These are phyloP conservation scores for Pimpla rufipes DNA, from an alignment of 2,888 invertebrate species.

Conservation along the genomic window DNA sequence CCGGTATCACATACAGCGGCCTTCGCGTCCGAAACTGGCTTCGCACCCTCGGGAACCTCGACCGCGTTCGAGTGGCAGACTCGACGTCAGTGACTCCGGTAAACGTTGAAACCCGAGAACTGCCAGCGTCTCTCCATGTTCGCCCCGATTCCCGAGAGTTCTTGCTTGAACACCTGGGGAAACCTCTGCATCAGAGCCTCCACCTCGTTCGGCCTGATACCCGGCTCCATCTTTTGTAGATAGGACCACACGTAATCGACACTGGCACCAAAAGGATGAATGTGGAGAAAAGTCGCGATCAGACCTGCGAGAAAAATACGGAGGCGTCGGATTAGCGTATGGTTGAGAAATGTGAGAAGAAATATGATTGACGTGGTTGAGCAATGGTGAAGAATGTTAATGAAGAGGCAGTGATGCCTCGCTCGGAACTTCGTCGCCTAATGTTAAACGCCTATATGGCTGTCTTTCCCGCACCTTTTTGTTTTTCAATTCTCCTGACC, in stretches of 20 bases:
- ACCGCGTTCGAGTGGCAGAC: conserved; percentile 17
- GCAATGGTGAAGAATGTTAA: too few species aligned
- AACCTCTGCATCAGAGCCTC: conserved; percentile 92
- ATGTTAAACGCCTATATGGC: too few species aligned
- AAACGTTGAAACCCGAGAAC: conserved; percentile 90
- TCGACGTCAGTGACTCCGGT: conserved; percentile 77
- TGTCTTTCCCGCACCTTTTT: too few species aligned
- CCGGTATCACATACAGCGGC: conserved; percentile 55
- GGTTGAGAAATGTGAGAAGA: too few species aligned
- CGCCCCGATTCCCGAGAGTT: conserved; percentile 93
- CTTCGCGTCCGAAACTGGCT: conserved; percentile 33
- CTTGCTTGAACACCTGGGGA: conserved; percentile 92
- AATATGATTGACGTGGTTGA: too few species aligned
- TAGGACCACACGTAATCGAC: conserved; percentile 96
- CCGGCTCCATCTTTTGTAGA: conserved; percentile 92
- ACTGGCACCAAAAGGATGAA: conserved; percentile 97
- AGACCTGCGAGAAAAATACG: conserved; percentile 86
- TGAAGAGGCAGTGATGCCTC: too few species aligned
- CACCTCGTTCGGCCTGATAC: conserved; percentile 90
- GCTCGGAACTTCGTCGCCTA: too few species aligned
- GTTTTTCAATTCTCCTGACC: too few species aligned
- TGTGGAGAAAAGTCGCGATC: conserved; percentile 95
- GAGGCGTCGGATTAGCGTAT: background rate
- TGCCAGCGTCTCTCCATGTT: conserved; percentile 95
- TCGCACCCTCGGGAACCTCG: conserved; percentile 39